These are phyloP conservation scores for Egretta garzetta DNA, from an alignment of 2,113 vertebrate genomes.

Conservation along the genomic window DNA sequence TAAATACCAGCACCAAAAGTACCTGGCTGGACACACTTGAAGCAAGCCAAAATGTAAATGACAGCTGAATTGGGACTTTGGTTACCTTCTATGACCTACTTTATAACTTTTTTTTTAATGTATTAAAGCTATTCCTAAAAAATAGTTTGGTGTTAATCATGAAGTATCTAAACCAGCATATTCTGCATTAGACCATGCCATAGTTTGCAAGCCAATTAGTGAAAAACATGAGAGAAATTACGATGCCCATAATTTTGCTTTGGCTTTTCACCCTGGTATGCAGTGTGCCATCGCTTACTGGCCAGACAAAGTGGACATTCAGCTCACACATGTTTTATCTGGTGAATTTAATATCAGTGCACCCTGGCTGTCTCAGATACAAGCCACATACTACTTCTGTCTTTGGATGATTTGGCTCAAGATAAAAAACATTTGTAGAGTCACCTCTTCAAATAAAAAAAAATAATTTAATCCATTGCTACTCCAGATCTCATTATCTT, in stretches of 20 bases:
- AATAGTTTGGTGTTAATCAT: neutral
- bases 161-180: neutral
- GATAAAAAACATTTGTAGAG: neutral
- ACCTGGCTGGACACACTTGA: neutral
- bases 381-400: neutral
- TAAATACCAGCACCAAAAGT: neutral
- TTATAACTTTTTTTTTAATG: neutral
- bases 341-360: neutral
- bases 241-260: neutral
- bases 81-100: neutral
- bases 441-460: neutral
- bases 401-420: neutral
- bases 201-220: neutral
- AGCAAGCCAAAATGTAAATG: neutral
- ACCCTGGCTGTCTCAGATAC: neutral
- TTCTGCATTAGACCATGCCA: neutral
- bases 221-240: neutral
- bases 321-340: neutral
- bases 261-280: neutral
- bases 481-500: neutral
- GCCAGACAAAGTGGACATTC: neutral
- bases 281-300: fast-evolving
- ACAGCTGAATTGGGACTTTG: neutral
- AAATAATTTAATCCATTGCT: neutral
- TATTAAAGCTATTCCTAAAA: neutral